Evolutionary conservation across 2,888 invertebrate species (phyloP).

Genomic region (Lordiphosa fenestrarum): DNA sequence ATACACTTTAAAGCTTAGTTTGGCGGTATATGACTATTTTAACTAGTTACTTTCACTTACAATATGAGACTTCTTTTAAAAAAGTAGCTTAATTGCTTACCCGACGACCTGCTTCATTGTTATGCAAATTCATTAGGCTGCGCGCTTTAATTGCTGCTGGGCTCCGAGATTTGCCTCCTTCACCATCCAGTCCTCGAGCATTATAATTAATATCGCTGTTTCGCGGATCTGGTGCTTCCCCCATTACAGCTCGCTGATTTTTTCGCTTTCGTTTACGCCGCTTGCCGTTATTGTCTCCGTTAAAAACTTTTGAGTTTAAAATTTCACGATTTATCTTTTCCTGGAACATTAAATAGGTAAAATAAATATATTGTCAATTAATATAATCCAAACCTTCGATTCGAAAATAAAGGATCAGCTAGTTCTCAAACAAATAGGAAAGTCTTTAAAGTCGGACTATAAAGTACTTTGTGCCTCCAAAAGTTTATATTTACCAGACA

Average conservation of each 20-base stretch:
- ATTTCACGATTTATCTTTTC: constrained; percentile 81
- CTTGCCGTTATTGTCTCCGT: constrained; percentile 70
- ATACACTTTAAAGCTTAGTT: no score
- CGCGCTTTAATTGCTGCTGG: constrained; percentile 82
- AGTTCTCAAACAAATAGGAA: no score
- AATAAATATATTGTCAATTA: neutral
- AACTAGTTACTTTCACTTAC: no score
- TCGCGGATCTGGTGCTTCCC: constrained; percentile 41
- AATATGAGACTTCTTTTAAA: neutral
- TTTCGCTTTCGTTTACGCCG: constrained; percentile 76
- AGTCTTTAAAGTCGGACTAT: no score
- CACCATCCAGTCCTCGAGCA: constrained; percentile 16
- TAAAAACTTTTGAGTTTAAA: constrained; percentile 79
- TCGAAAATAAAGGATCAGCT: no score
- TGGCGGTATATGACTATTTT: no score
- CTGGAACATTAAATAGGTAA: constrained; percentile 47
- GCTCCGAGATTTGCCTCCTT: constrained; percentile 63
- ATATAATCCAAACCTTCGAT: no score
- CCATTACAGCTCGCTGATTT: constrained; percentile 77
- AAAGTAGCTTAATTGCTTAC: constrained; percentile 82
- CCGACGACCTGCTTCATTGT: constrained; percentile 98
- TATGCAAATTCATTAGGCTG: constrained; percentile 97
- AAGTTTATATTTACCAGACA: no score
- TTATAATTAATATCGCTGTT: constrained; percentile 10
- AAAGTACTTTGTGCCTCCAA: no score